Evolutionary conservation across 1,140 invertebrate species (phyloP).

Genomic region (Portunus trituberculatus): DNA sequence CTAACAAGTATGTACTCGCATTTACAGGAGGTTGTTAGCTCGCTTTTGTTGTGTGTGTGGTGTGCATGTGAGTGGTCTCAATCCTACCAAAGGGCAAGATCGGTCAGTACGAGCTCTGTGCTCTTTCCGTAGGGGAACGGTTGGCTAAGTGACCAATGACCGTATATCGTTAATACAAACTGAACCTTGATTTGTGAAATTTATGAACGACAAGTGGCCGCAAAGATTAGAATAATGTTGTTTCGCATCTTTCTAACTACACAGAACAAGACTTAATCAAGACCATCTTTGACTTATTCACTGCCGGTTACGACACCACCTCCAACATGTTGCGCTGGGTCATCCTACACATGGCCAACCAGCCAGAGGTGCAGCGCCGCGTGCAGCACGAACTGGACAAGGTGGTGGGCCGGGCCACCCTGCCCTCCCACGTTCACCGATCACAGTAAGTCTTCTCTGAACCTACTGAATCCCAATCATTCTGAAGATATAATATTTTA

Average conservation of each 20-base stretch:
- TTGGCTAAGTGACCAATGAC: background rate
- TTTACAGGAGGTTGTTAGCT: too few species aligned
- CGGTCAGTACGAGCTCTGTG: too few species aligned
- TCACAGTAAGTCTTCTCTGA: background rate
- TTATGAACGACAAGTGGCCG: too few species aligned
- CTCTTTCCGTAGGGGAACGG: background rate
- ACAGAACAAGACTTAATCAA: constrained; percentile 61
- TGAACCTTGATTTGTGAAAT: background rate
- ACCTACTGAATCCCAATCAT: background rate
- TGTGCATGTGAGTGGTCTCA: too few species aligned
- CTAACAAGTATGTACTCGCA: too few species aligned
- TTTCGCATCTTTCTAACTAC: background rate
- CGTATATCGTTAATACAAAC: background rate
- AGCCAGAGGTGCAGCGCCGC: constrained; percentile 86
- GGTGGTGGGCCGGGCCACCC: constrained; percentile 80
- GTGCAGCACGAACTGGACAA: constrained; percentile 85
- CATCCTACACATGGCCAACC: constrained; percentile 85
- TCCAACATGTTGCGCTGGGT: constrained; percentile 87
- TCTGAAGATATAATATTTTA: background rate
- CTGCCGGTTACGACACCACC: constrained; percentile 84
- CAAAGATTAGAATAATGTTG: background rate
- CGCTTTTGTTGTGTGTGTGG: too few species aligned
- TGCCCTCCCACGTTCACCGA: constrained; percentile 29
- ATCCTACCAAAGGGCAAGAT: too few species aligned
- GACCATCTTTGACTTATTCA: constrained; percentile 72